Conservation (phyloP, 2,888 invertebrate genomes). For the Dasysyrphus tricinctus region DNA sequence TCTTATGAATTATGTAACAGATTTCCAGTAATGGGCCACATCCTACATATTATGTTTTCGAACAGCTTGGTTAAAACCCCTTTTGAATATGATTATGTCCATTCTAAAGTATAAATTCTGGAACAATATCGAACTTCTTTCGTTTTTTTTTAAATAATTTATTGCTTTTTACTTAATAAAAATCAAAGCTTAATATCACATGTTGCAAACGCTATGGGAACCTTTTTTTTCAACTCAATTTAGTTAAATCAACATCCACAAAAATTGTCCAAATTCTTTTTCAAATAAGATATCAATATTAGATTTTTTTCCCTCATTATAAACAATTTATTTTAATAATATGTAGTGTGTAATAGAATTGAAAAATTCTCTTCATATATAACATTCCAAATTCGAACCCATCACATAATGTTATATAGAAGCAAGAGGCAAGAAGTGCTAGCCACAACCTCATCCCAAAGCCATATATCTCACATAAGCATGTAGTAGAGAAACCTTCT, state of each 20-base stretch:
- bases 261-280: background rate
- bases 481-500: background rate
- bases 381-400: slow-evolving; percentile 12
- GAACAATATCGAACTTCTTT: no score
- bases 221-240: slow-evolving; percentile 1
- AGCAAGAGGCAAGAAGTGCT: slow-evolving; percentile 45
- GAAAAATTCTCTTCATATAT: slow-evolving; percentile 30
- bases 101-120: no score
- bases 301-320: background rate
- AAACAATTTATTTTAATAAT: slow-evolving; percentile 50
- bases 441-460: slow-evolving; percentile 66
- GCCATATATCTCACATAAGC: slow-evolving; percentile 65
- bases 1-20: no score
- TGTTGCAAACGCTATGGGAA: background rate
- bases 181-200: background rate
- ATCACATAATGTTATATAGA: background rate
- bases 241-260: background rate
- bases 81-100: no score
- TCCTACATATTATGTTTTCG: no score
- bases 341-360: slow-evolving; percentile 5
- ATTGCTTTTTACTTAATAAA: background rate
- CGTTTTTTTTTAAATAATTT: no score
- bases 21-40: no score
- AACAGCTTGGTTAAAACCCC: no score
- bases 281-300: slow-evolving; percentile 7